A percentile compares a stretch with the other conserved stretches of the same genome.
phyloP scores from a whole-genome alignment of 1,140 invertebrate species.

The Hyles vespertilio region DNA sequence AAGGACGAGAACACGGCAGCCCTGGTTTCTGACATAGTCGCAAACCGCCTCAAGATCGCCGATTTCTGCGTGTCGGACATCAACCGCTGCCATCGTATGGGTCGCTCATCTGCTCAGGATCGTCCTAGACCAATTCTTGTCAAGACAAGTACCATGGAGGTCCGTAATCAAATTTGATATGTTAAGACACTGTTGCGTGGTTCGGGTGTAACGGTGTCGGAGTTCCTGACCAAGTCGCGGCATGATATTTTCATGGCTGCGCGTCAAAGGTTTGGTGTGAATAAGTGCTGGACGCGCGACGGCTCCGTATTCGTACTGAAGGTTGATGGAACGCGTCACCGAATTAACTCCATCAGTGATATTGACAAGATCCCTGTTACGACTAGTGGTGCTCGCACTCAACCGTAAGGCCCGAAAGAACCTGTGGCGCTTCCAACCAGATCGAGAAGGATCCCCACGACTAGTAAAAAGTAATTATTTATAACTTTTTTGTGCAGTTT shows the following conservation, averaged over 20 bases:
- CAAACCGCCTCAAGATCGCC: background rate
- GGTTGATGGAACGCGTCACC: no score
- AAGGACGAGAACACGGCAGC: background rate
- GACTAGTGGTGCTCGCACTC: no score
- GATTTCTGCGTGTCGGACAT: background rate
- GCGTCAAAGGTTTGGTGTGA: no score
- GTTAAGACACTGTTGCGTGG: slow-evolving; percentile 13
- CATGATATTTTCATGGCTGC: slow-evolving; percentile 14
- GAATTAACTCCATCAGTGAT: no score
- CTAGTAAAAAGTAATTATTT: no score
- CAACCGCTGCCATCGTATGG: background rate
- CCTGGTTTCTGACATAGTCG: background rate
- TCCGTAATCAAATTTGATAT: slow-evolving; percentile 8
- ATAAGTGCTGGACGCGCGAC: no score
- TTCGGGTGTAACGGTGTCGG: slow-evolving; percentile 17
- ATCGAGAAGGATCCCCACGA: no score
- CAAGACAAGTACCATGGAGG: background rate
- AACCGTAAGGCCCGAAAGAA: no score
- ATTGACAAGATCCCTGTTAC: no score
- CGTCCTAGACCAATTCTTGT: background rate
- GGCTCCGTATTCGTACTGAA: no score
- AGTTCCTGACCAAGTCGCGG: slow-evolving; percentile 15
- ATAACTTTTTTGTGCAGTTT: no score
- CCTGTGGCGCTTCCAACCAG: no score
- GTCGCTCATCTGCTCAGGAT: background rate